Evolutionary conservation across 2,888 invertebrate genomes (phyloP).

Genomic region (Galeopsomyia nigrocyanea): DNA sequence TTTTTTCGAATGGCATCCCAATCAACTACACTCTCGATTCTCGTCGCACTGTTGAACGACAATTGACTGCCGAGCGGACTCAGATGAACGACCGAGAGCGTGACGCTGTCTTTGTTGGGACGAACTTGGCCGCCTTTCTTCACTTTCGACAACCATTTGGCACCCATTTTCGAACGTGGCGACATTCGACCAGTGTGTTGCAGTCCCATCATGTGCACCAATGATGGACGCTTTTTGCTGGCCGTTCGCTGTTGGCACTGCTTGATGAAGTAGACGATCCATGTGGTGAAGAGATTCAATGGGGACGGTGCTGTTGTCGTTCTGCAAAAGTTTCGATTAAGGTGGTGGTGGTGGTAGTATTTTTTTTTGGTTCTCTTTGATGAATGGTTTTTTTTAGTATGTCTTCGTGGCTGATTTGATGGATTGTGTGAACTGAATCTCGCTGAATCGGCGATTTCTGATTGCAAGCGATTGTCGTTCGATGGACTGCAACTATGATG

Average conservation of each 20-base stretch:
- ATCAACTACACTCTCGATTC: slow-evolving; percentile 91
- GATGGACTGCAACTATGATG: too few relatives aligned
- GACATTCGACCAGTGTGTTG: slow-evolving; percentile 68
- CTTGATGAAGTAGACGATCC: slow-evolving; percentile 72
- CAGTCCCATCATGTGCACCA: slow-evolving; percentile 71
- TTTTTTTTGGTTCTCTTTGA: too few relatives aligned
- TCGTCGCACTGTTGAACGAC: slow-evolving; percentile 83
- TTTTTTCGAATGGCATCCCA: slow-evolving; percentile 95
- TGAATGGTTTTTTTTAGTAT: too few relatives aligned
- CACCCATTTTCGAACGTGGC: slow-evolving; percentile 71
- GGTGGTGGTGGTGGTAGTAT: too few relatives aligned
- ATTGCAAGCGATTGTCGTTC: too few relatives aligned
- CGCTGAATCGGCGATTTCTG: too few relatives aligned
- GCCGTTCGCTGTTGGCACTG: slow-evolving; percentile 69
- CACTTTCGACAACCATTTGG: slow-evolving; percentile 70
- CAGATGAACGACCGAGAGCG: slow-evolving; percentile 84
- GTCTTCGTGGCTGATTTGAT: too few relatives aligned
- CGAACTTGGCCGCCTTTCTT: slow-evolving; percentile 71
- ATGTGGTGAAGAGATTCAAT: slow-evolving; percentile 78
- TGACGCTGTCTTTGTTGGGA: slow-evolving; percentile 74
- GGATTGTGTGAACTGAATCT: too few relatives aligned
- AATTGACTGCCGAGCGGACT: slow-evolving; percentile 89
- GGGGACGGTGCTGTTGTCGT: slow-evolving; percentile 82
- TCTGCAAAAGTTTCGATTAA: slow-evolving; percentile 58
- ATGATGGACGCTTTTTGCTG: slow-evolving; percentile 68